A percentile compares a stretch with the other conserved stretches of the same genome.
These are phyloP conservation scores for Hecatera dysodea DNA, from an alignment of 2,888 invertebrate species.

Conservation along the genomic window DNA sequence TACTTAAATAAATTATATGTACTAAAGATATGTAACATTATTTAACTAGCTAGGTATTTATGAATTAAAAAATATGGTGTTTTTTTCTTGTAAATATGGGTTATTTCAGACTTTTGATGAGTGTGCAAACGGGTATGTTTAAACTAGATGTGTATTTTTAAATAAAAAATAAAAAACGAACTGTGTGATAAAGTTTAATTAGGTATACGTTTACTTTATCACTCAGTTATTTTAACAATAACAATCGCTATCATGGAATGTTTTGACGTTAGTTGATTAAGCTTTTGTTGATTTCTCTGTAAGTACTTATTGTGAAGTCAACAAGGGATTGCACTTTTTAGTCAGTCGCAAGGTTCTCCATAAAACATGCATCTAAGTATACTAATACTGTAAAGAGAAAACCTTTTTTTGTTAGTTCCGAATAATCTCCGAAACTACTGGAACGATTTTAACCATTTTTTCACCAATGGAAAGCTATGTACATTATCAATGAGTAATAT, in stretches of 20 bases:
- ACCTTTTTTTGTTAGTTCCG: too few relatives aligned
- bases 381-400: too few relatives aligned
- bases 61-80: conserved; percentile 15
- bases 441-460: too few relatives aligned
- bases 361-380: too few relatives aligned
- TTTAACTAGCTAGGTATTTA: conserved; percentile 12
- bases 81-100: conserved; percentile 11
- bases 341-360: too few relatives aligned
- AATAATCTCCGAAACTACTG: too few relatives aligned
- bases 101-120: conserved; percentile 9
- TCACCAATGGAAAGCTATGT: too few relatives aligned
- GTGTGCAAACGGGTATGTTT: not conserved
- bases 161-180: too few relatives aligned
- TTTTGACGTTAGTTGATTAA: not conserved
- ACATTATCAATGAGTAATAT: too few relatives aligned
- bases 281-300: not conserved
- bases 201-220: not conserved
- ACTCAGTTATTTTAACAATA: not conserved
- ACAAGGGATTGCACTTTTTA: not conserved
- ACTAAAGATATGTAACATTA: conserved; percentile 39
- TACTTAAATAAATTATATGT: conserved; percentile 50
- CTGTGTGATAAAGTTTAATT: too few relatives aligned
- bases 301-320: not conserved
- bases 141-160: not conserved
- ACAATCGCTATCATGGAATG: not conserved